phyloP scores from a whole-genome alignment of 2,888 invertebrate genomes.

The Leptopilina drosophilae region DNA sequence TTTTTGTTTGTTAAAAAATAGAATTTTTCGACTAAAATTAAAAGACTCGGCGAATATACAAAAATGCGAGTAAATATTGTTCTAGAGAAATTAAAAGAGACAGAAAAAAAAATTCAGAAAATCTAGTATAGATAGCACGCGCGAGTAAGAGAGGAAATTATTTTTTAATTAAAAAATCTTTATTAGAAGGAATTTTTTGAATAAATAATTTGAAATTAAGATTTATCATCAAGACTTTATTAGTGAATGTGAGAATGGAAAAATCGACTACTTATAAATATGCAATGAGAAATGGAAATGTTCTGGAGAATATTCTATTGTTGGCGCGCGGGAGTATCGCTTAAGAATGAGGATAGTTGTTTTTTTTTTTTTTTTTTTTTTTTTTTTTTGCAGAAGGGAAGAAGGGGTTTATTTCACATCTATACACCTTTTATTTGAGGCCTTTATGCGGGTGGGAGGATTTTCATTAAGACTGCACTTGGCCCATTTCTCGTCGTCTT shows the following conservation, averaged over 20 bases:
- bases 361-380: too few relatives aligned
- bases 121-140: too few relatives aligned
- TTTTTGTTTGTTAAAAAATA: too few relatives aligned
- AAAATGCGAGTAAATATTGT: too few relatives aligned
- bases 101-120: too few relatives aligned
- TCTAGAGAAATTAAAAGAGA: too few relatives aligned
- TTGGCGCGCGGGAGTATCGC: not conserved
- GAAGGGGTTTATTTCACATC: constrained; percentile 21
- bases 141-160: too few relatives aligned
- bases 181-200: not conserved
- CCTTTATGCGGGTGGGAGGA: constrained; percentile 12
- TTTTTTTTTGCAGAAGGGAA: too few relatives aligned
- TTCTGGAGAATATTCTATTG: constrained; percentile 22
- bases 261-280: constrained; percentile 17
- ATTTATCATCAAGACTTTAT: not conserved
- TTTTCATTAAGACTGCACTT: constrained; percentile 39
- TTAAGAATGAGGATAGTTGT: too few relatives aligned
- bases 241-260: not conserved
- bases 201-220: not conserved
- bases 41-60: too few relatives aligned
- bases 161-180: too few relatives aligned
- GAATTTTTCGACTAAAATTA: too few relatives aligned
- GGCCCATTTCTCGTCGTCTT: constrained; percentile 28
- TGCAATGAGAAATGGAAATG: not conserved
- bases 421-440: constrained; percentile 28